A percentile compares a stretch with the other conserved stretches of the same genome.
These are phyloP conservation scores for Hoplodrina ambigua DNA, from an alignment of 2,888 invertebrate genomes.

Conservation along the genomic window DNA sequence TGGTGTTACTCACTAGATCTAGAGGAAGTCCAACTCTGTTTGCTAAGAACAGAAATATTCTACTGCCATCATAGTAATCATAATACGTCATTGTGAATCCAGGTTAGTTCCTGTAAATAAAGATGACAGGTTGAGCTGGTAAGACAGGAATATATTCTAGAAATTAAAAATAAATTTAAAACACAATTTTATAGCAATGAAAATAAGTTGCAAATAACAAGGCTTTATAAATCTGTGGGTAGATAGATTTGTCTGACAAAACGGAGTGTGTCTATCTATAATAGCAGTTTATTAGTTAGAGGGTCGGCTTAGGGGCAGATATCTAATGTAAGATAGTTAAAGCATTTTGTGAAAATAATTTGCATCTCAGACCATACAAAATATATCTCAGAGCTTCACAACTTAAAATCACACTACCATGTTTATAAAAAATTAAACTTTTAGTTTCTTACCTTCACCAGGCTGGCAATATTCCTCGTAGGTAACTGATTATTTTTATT, in stretches of 20 bases:
- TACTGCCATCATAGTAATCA: constrained; percentile 93
- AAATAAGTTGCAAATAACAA: neutral
- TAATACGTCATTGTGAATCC: constrained; percentile 77
- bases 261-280: neutral
- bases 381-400: neutral
- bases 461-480: constrained; percentile 25
- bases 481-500: constrained; percentile 35
- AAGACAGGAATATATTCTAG: no score
- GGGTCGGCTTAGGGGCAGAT: no score
- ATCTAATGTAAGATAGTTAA: neutral
- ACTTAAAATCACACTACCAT: neutral
- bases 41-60: constrained; percentile 92
- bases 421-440: neutral
- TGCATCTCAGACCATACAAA: no score
- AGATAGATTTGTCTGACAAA: neutral
- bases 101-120: constrained; percentile 53
- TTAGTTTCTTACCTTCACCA: constrained; percentile 30
- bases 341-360: neutral
- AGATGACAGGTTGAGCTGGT: constrained; percentile 3
- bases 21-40: constrained; percentile 93
- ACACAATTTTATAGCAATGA: neutral
- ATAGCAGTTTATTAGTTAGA: neutral
- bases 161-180: no score
- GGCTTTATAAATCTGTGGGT: neutral
- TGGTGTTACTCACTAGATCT: constrained; percentile 92